phyloP scores from a whole-genome alignment of 1,140 invertebrate genomes.

The Paramacrobiotus metropolitanus region DNA sequence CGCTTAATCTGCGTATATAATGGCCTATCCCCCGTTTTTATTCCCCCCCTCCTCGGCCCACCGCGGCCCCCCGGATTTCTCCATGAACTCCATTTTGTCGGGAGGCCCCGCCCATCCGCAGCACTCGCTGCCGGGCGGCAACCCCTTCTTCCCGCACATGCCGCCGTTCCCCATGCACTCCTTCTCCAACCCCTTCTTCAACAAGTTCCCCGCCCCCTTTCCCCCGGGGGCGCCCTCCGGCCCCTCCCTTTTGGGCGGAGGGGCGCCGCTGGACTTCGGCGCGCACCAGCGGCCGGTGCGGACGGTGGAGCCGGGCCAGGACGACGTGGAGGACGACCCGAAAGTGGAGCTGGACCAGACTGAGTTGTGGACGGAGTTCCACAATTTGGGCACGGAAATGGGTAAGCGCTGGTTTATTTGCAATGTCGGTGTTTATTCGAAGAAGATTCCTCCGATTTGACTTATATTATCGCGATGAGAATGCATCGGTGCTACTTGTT shows the following conservation, averaged over 20 bases:
- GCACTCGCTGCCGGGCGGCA: neutral
- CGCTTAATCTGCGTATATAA: neutral
- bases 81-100: neutral
- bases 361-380: conserved; percentile 14
- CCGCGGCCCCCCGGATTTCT: neutral
- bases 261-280: neutral
- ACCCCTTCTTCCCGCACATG: neutral
- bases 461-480: no score
- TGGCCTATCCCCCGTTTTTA: no score
- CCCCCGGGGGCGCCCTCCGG: neutral
- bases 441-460: no score
- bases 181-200: neutral
- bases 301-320: conserved; percentile 44
- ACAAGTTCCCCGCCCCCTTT: neutral
- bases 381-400: conserved; percentile 13
- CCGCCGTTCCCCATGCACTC: neutral
- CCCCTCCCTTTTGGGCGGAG: neutral
- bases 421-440: no score
- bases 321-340: conserved; percentile 82
- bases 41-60: neutral
- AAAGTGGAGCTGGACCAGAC: conserved; percentile 46
- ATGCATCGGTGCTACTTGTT: no score
- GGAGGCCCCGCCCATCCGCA: neutral
- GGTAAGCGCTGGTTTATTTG: neutral
- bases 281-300: neutral